Base-by-base conservation (phyloP, 2,797 vertebrate species). In the Picus viridis region DNA sequence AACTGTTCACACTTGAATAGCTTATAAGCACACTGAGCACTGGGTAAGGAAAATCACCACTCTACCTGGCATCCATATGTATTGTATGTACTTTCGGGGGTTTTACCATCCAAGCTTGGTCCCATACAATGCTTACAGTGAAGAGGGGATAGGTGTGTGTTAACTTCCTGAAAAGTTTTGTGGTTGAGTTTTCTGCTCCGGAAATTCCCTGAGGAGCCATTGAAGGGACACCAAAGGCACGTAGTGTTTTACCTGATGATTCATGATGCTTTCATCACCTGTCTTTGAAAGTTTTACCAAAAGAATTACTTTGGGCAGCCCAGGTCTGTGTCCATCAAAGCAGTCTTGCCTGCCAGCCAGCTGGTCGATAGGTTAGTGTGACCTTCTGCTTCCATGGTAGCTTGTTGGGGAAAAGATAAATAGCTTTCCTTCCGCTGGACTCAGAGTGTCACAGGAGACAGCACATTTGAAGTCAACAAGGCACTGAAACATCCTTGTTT, bases 251-350 rank as follows among this genome's bases (percentile, higher is more conserved):
- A 45, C 43, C 54, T 87, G 79, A 32, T 5, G 3, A 57, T 72
- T 72, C 30, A 63, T n/a, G 53, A 34, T 59, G 32, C 39, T 90
- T 95, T 92, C 67, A 43, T 78, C 47, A 29, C 17, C 27, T 83
- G 57, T 41, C 18, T 89, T 30, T 61, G 16, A 58, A 93, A 69
- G 73, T 30, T 78, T 36, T 70, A 51, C 36, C 57, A 45, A 27
- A 87, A 61, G 47, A 75, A 88, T 41, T 70, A 71, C 82, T 83
- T 77, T 36, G 82, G 83, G 45, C 57, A 64, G 45, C 36, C 34
- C 59, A 75, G 23, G 72, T 36, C 80, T n/a, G 24, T 51, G 61
- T 83, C 87, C 84, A 32, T 73, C 67, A 70, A 54, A 93, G 77
- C 63, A 75, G 61, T 65, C 64, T 70, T 56, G 32, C 70, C 64